Conservation (phyloP, 1,140 invertebrate species). For the Euwallacea fornicatus region DNA sequence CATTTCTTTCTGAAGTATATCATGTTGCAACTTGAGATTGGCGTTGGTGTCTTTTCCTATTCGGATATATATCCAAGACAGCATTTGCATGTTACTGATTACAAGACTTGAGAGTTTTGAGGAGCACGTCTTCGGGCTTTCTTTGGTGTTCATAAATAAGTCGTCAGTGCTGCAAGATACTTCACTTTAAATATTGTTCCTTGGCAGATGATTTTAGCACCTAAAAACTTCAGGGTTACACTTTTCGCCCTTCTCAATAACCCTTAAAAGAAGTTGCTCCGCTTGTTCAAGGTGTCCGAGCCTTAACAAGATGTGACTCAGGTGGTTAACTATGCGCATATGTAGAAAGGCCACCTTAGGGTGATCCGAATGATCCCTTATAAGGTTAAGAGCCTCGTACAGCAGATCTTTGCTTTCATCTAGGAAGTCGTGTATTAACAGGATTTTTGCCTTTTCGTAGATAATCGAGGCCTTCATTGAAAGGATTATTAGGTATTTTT, state of each 20-base stretch:
- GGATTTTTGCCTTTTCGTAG: conserved; percentile 49
- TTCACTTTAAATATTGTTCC: conserved; percentile 13
- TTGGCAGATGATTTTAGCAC: not conserved
- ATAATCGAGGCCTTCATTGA: conserved; percentile 47
- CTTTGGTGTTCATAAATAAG: conserved; percentile 41
- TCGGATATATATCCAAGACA: conserved; percentile 49
- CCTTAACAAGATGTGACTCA: conserved; percentile 61
- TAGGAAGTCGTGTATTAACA: conserved; percentile 33
- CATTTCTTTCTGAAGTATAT: conserved; percentile 43
- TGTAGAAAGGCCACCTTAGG: conserved; percentile 56
- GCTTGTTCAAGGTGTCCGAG: conserved; percentile 43
- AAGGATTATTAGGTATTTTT: conserved; percentile 23
- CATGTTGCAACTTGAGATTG: conserved; percentile 45
- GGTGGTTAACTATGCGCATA: conserved; percentile 87
- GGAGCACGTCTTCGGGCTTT: conserved; percentile 30
- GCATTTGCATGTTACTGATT: conserved; percentile 50
- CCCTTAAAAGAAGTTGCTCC: conserved; percentile 40
- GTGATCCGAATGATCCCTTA: conserved; percentile 41
- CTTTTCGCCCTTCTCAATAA: conserved; percentile 34
- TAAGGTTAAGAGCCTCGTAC: conserved; percentile 41
- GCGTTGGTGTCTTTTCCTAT: conserved; percentile 34
- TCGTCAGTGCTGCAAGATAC: conserved; percentile 46
- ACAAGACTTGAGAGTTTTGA: conserved; percentile 43
- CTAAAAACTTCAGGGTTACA: conserved; percentile 36
- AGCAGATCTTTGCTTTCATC: conserved; percentile 35